Evolutionary conservation across 2,888 invertebrate genomes (phyloP), one percentile per base, ranked within the genome.

Genomic region (Petrolisthes cinctipes): DNA sequence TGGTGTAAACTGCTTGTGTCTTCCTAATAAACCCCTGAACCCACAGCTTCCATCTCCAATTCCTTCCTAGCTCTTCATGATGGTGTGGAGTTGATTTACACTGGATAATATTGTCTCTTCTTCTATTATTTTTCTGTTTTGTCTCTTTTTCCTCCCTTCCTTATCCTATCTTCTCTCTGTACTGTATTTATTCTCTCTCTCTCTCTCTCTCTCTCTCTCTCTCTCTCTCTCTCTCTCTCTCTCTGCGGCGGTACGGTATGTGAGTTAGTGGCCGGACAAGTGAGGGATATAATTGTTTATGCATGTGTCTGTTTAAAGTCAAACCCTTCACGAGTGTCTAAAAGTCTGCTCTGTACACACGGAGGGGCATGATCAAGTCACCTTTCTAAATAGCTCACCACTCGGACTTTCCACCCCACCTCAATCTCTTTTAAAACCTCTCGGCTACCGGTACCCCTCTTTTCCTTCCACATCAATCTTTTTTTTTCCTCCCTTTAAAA

Each of bases 221-320:
- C n/a, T 7, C 54, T 23, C 56, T 51, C n/a, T 23, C 54, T n/a
- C 76, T 37, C 76, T 9, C 4, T 53, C 76, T 76, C 76, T 53
- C 37, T 76, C 76, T 23, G 76, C 53, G 73, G 20, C 73, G 37
- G 37, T 53, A 51, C 73, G 37, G 37, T 53, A 51, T 82, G 80
- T 17, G 80, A 20, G 61, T 37, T 37, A 37, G 80, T 37, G 82
- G 66, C 37, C 9, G 66, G 80, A 56, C 14, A 51, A 17, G 54
- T 5, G 56, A 20, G 56, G 56, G 80, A 80, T 14, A 56, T 20
- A 56, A 53, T 73, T 73, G 73, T 83, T 83, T 53, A 83, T 73
- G 73, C 82, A 73, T 83, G 82, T 83, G 73, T 73, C 82, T 83
- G 73, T 83, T 83, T 71, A 68, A 83, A 66, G 71, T 73, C 73